Evolutionary conservation across 2,113 vertebrate species (phyloP).

Genomic region (Cyprinus carpio): DNA sequence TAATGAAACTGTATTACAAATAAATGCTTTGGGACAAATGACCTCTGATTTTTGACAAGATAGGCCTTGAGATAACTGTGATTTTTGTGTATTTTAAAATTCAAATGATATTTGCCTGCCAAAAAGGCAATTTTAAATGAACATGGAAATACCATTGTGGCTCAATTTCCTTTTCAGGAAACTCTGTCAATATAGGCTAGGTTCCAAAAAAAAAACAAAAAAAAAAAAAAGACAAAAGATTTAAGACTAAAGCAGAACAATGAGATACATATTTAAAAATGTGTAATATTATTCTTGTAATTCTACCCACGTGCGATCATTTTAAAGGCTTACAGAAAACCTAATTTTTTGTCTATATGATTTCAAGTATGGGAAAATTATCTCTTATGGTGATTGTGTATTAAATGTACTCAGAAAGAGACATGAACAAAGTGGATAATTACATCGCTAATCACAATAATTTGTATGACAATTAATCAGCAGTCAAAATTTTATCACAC

Average conservation of each 20-base stretch:
- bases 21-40: neutral
- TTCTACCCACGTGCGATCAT: neutral
- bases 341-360: neutral
- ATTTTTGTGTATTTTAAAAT: neutral
- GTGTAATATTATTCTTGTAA: neutral
- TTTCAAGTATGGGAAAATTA: neutral
- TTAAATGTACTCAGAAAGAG: neutral
- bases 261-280: neutral
- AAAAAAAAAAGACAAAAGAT: neutral
- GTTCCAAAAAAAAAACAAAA: neutral
- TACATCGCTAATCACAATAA: neutral
- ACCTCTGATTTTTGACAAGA: neutral
- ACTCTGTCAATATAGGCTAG: neutral
- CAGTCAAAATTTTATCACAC: neutral
- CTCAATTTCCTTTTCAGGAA: neutral
- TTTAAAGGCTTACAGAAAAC: neutral
- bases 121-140: neutral
- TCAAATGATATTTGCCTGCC: neutral
- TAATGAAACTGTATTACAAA: neutral
- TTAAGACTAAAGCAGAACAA: too few species aligned
- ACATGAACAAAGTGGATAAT: neutral
- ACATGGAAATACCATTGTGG: neutral
- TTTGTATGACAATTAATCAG: neutral
- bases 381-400: too few species aligned
- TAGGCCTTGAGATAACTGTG: neutral